phyloP scores from a whole-genome alignment of 2,888 invertebrate genomes.

The Acanthosepion lycidas region DNA sequence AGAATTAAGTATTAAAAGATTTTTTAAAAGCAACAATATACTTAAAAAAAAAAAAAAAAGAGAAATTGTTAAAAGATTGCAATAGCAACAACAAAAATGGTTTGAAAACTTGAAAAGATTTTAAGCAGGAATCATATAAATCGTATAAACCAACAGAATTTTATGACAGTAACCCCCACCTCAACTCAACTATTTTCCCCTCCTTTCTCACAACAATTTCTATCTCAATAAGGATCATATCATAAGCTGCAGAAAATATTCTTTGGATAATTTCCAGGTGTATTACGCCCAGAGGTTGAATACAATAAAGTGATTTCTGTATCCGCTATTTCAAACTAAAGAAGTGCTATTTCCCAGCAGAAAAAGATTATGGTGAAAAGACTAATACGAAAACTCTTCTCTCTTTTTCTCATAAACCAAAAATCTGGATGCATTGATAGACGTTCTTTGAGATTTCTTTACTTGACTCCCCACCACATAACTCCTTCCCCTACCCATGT shows the following conservation, averaged over 20 bases:
- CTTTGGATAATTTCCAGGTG: neutral
- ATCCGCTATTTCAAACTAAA: too few relatives aligned
- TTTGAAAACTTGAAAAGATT: neutral
- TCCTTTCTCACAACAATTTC: too few relatives aligned
- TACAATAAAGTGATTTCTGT: too few relatives aligned
- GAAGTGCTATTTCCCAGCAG: neutral
- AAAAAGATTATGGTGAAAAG: constrained; percentile 41
- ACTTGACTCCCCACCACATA: neutral
- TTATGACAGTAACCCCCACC: neutral
- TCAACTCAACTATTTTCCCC: too few relatives aligned
- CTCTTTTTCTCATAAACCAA: constrained; percentile 45
- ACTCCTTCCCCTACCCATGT: neutral
- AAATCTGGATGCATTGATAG: constrained; percentile 36
- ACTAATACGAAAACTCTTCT: neutral
- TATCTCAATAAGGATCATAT: neutral
- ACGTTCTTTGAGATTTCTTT: constrained; percentile 36
- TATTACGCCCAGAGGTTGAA: neutral
- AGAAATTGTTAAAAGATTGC: neutral
- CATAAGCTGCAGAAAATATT: constrained; percentile 18
- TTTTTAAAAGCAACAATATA: too few relatives aligned
- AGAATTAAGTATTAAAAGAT: neutral
- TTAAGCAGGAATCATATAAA: neutral
- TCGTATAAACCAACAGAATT: constrained; percentile 33
- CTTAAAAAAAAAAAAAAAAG: neutral
- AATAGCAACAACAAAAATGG: neutral